A percentile compares a stretch with the other conserved stretches of the same genome.
These are phyloP conservation scores for Hemibagrus guttatus DNA, from an alignment of 2,797 vertebrate species.

Conservation along the genomic window DNA sequence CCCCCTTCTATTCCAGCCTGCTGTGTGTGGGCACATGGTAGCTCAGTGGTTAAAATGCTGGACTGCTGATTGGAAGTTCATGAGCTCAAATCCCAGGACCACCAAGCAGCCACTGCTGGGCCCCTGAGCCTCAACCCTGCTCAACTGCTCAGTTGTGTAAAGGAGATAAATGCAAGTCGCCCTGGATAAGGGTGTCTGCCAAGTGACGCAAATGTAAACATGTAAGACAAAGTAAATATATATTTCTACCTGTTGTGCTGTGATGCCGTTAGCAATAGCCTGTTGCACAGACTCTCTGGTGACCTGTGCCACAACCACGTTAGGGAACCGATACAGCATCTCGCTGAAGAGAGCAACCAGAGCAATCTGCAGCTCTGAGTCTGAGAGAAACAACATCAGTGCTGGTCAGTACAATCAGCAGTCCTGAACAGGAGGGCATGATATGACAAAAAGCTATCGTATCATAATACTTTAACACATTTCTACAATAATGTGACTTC, in stretches of 20 bases:
- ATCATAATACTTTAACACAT: neutral
- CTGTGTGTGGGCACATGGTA: no score
- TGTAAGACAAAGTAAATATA: neutral
- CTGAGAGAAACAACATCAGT: constrained; percentile 62
- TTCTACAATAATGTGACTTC: neutral
- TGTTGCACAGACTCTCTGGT: constrained; percentile 90
- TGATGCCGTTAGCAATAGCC: constrained; percentile 90
- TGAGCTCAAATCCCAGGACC: no score
- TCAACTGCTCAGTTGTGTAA: no score
- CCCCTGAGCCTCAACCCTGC: no score
- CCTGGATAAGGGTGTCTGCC: no score
- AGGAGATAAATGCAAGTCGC: no score
- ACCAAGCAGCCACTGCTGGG: no score
- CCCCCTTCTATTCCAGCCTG: neutral
- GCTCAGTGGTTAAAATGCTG: no score
- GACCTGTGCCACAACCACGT: constrained; percentile 87
- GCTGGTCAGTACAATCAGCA: neutral
- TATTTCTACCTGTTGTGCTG: constrained; percentile 84
- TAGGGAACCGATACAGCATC: constrained; percentile 90
- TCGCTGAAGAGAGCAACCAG: constrained; percentile 91
- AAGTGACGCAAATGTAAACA: no score
- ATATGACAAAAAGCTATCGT: neutral
- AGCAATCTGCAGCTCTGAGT: constrained; percentile 89
- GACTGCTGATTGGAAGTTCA: no score
- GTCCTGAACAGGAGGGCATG: neutral